Base-by-base conservation (phyloP, 2,113 vertebrate genomes). In the Mustela nigripes region DNA sequence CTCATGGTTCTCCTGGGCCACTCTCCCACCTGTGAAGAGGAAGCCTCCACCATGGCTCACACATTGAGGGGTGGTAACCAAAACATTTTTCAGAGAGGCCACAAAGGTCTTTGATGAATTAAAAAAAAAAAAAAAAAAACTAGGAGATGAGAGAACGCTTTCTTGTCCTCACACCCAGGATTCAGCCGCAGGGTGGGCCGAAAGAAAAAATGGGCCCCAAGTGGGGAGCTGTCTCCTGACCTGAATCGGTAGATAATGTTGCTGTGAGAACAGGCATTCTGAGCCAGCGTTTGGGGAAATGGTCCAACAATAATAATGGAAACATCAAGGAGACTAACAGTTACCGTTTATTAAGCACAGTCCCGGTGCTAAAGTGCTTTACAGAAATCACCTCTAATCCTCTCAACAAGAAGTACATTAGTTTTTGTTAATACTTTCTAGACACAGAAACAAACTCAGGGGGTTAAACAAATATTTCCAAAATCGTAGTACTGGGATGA, bases 391-490 rank as follows among this genome's bases (percentile, higher is more conserved):
- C 39, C 86, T 63, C 50, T 92, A n/a, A 82, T 92, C 26, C 80
- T 94, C 71, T 74, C 31, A 95, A 79, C 4, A 90, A 62, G 58
- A 89, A 67, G 12, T 36, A 39, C 10, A 10, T 76, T 62, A 63
- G 18, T 90, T 88, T 93, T 88, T 28, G 74, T 50, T 69, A 67
- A 74, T 88, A 79, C 56, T 87, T 65, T 33, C 53, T 50, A 93
- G 74, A 86, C 15, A 89, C 3, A 79, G 69, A 94, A 91, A 67
- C 19, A 83, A 94, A 62, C 48, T 81, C 50, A 48, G 58, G 28
- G 53, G 33, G 39, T 60, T 82, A 69, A 95, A 95, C 18, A 90
- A 26, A 89, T 78, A 83, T 79, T 79, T 93, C 36, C 24, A 65
- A 91, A 97, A 71, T 78, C 36, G 26, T 63, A 36, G 11, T 48